Percentiles rank a stretch among this genome's conserved stretches.
Evolutionary conservation across 2,113 vertebrate genomes (phyloP).

Genomic region (Osmerus eperlanus): DNA sequence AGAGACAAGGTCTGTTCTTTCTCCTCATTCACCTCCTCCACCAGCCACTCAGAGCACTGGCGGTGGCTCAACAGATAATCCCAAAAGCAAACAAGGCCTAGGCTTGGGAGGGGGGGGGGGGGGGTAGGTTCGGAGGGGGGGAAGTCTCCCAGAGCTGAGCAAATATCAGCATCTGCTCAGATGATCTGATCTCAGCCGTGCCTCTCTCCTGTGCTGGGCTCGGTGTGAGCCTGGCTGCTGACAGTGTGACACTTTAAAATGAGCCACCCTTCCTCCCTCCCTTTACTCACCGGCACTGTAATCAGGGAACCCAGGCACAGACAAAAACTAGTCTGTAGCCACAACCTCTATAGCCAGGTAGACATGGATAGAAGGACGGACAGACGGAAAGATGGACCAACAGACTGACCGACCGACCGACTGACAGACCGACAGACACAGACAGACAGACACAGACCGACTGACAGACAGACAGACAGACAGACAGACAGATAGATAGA

Average conservation of each 20-base stretch:
- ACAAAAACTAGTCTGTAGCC: neutral
- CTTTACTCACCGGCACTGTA: neutral
- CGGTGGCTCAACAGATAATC: constrained; percentile 62
- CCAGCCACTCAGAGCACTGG: constrained; percentile 20
- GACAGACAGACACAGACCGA: neutral
- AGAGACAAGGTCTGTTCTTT: constrained; percentile 30
- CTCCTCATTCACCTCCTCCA: constrained; percentile 40
- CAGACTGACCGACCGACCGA: no score
- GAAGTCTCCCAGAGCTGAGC: constrained; percentile 43
- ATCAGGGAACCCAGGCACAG: neutral
- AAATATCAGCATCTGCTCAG: constrained; percentile 60
- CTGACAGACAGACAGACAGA: no score
- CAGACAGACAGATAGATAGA: no score
- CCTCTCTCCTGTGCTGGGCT: constrained; percentile 21
- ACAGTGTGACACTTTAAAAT: constrained; percentile 40
- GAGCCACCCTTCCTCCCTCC: constrained; percentile 10
- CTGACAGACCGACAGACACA: neutral
- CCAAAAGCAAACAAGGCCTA: constrained; percentile 44
- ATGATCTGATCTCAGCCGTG: constrained; percentile 45
- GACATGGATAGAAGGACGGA: neutral
- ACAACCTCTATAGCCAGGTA: neutral
- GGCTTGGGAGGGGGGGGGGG: constrained; percentile 12
- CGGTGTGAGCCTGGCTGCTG: constrained; percentile 26
- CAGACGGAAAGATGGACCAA: neutral
- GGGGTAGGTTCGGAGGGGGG: constrained; percentile 4